phyloP scores from a whole-genome alignment of 2,888 invertebrate species.

The Cinara cedri region DNA sequence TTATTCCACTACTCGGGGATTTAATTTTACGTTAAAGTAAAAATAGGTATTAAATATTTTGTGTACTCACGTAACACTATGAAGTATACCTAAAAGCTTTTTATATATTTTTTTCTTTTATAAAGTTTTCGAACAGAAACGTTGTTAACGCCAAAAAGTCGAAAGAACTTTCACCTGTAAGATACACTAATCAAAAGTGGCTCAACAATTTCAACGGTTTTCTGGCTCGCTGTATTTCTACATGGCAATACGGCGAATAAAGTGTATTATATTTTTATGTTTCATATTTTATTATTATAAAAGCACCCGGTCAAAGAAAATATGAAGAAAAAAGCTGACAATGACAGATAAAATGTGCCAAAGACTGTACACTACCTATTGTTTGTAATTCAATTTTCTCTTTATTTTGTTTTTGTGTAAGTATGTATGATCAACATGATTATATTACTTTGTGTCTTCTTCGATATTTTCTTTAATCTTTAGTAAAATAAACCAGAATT shows the following conservation, averaged over 20 bases:
- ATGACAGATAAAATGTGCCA: constrained; percentile 52
- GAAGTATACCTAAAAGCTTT: not conserved
- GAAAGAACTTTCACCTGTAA: constrained; percentile 13
- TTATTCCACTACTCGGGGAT: not conserved
- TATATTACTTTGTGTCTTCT: constrained; percentile 29
- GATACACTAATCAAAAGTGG: constrained; percentile 32
- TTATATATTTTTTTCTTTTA: constrained; percentile 28
- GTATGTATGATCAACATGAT: constrained; percentile 25
- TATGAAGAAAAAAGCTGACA: constrained; percentile 26
- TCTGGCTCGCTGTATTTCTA: constrained; percentile 3
- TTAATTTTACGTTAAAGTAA: constrained; percentile 11
- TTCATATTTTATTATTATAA: constrained; percentile 29
- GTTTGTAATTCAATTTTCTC: constrained; percentile 33
- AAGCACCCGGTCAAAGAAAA: constrained; percentile 33
- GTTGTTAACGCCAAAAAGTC: constrained; percentile 4
- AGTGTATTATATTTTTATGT: constrained; percentile 30
- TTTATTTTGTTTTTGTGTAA: constrained; percentile 1
- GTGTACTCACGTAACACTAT: not conserved
- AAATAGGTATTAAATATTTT: constrained; percentile 8
- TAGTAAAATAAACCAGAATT: constrained; percentile 42
- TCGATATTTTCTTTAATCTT: constrained; percentile 35
- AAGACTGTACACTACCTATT: constrained; percentile 23
- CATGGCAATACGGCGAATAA: constrained; percentile 14
- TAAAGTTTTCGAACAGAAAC: not conserved
- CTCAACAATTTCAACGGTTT: constrained; percentile 1